phyloP scores from a whole-genome alignment of 2,113 vertebrate genomes.

The Oryzias woworae region DNA sequence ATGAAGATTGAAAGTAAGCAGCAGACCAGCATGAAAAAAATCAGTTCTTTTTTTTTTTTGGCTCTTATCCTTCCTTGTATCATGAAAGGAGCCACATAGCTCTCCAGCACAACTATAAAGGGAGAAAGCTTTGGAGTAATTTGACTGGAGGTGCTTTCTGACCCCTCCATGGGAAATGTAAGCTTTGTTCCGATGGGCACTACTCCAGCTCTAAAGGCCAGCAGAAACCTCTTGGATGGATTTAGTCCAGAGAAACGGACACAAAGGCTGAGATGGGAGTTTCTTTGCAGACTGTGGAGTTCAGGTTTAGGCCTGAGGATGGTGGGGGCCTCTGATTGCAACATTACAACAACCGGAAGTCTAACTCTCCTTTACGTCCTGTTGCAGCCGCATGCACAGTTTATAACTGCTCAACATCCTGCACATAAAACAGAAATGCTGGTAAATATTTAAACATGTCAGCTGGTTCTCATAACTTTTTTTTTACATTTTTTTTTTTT shows the following conservation, averaged over 20 bases:
- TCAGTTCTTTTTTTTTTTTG: too few relatives aligned
- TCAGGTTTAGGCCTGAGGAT: not conserved
- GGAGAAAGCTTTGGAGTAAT: slow-evolving; percentile 22
- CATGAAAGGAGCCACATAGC: slow-evolving; percentile 49
- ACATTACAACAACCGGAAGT: too few relatives aligned
- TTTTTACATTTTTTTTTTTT: too few relatives aligned
- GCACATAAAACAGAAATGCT: too few relatives aligned
- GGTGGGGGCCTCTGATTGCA: too few relatives aligned
- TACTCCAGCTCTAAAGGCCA: slow-evolving; percentile 34
- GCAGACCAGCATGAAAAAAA: too few relatives aligned
- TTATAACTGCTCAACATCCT: too few relatives aligned
- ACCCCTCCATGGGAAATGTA: slow-evolving; percentile 39
- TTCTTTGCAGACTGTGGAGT: slow-evolving; percentile 8
- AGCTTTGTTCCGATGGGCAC: slow-evolving; percentile 38
- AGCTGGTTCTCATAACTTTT: too few relatives aligned
- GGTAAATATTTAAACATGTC: too few relatives aligned
- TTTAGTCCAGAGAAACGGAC: not conserved
- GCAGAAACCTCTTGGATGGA: slow-evolving; percentile 21
- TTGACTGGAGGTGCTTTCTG: slow-evolving; percentile 29
- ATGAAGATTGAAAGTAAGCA: too few relatives aligned
- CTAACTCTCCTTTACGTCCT: too few relatives aligned
- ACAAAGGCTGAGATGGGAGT: not conserved
- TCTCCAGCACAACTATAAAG: slow-evolving; percentile 6
- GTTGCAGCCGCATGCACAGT: too few relatives aligned
- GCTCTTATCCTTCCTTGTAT: slow-evolving; percentile 9